phyloP scores from a whole-genome alignment of 2,797 vertebrate species.

The Cephalopachus bancanus region DNA sequence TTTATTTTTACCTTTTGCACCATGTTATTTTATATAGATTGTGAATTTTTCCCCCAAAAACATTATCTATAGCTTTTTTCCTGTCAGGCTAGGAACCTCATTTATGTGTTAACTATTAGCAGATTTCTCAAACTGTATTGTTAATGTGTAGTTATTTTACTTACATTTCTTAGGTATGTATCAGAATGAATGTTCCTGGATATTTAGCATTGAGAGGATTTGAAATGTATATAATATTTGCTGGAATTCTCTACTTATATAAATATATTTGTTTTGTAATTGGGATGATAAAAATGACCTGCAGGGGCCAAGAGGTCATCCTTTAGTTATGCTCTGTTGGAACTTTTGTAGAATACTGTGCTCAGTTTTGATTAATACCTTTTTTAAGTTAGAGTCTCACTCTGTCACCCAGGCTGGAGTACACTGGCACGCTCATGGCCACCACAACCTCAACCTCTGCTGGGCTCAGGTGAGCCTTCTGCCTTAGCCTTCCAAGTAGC shows the following conservation, averaged over 20 bases:
- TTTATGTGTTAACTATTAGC: not conserved
- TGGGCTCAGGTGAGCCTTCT: not conserved
- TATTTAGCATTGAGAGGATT: too few relatives aligned
- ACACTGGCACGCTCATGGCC: not conserved
- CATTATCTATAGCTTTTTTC: not conserved
- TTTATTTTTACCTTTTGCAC: not conserved
- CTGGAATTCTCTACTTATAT: too few relatives aligned
- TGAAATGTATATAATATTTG: too few relatives aligned
- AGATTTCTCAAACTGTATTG: not conserved
- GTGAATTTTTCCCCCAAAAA: constrained; percentile 15
- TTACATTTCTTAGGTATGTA: not conserved
- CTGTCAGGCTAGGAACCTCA: not conserved
- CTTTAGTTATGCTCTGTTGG: too few relatives aligned
- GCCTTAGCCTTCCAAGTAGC: not conserved
- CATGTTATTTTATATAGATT: not conserved
- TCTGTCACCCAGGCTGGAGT: not conserved
- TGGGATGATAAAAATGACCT: too few relatives aligned
- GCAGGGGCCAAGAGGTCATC: too few relatives aligned
- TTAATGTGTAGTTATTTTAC: not conserved
- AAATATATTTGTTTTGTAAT: too few relatives aligned
- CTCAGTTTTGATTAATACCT: too few relatives aligned
- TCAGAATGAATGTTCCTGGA: not conserved
- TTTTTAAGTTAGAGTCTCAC: not conserved
- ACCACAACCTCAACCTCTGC: not conserved
- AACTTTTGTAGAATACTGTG: too few relatives aligned